Evolutionary conservation across 2,797 vertebrate species (phyloP).

Genomic region (Dryobates pubescens): DNA sequence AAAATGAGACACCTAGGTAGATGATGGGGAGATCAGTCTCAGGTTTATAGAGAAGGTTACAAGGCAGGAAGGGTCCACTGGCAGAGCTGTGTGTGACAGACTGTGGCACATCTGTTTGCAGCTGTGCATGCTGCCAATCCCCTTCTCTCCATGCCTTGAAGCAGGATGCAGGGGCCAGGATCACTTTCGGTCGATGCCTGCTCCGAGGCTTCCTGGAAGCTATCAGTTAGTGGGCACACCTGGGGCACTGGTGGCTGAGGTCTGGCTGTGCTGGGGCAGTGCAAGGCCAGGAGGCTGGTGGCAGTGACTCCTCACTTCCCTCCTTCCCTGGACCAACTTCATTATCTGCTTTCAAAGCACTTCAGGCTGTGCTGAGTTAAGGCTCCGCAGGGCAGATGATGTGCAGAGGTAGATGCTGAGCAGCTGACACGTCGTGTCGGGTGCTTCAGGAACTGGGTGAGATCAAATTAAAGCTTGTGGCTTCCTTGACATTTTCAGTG

Average conservation of each 20-base stretch:
- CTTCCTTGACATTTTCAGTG: slow-evolving; percentile 1
- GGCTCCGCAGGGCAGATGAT: background rate
- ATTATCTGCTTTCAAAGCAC: background rate
- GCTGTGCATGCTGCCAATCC: accelerated
- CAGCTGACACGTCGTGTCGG: accelerated
- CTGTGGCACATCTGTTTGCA: background rate
- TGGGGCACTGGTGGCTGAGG: accelerated
- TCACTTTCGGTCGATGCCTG: background rate
- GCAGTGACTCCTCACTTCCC: background rate
- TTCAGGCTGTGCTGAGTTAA: background rate
- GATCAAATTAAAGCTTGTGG: slow-evolving; percentile 1
- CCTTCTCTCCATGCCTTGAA: background rate
- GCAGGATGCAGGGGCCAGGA: background rate
- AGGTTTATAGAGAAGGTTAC: background rate
- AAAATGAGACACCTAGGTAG: background rate
- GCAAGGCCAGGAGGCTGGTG: background rate
- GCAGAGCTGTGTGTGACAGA: background rate
- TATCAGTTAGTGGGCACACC: background rate
- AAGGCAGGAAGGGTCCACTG: background rate
- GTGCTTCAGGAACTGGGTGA: background rate
- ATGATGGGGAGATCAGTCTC: background rate
- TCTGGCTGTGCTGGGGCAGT: accelerated
- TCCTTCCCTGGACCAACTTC: background rate
- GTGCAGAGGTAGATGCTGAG: background rate
- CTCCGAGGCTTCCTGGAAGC: background rate